Conservation (phyloP, 1,140 invertebrate species). For the Ips typographus region DNA sequence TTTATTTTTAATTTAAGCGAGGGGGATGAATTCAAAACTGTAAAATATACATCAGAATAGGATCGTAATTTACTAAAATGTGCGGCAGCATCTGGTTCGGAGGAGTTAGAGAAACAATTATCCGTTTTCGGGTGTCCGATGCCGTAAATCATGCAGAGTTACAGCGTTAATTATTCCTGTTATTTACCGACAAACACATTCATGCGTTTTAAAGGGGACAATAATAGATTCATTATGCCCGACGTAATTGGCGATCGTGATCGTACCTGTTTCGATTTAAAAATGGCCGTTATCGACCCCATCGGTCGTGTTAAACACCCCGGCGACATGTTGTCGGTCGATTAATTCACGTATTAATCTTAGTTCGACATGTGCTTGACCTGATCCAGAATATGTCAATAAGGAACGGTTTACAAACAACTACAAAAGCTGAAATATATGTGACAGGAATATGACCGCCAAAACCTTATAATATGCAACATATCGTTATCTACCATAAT, state of each 20-base stretch:
- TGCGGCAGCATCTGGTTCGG: conserved; percentile 23
- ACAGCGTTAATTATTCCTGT: conserved; percentile 28
- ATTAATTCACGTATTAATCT: not conserved
- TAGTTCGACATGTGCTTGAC: not conserved
- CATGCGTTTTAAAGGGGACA: conserved; percentile 12
- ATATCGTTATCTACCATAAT: no score
- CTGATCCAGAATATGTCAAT: not conserved
- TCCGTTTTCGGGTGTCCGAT: conserved; percentile 21
- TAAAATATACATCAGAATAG: conserved; percentile 13
- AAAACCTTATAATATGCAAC: not conserved
- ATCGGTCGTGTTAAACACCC: conserved; percentile 1
- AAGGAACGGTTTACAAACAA: no score
- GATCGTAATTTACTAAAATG: conserved; percentile 22
- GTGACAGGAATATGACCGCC: not conserved
- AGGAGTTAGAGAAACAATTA: conserved; percentile 26
- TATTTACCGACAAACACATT: conserved; percentile 30
- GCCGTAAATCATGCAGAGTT: conserved; percentile 24
- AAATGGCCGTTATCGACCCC: not conserved
- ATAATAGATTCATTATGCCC: conserved; percentile 24
- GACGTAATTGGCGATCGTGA: conserved; percentile 7
- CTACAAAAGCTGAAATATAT: no score
- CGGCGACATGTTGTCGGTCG: not conserved
- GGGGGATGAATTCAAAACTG: conserved; percentile 9
- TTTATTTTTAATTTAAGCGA: conserved; percentile 17
- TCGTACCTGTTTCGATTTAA: conserved; percentile 5